Base-by-base conservation (phyloP, 2,113 vertebrate species). In the Tamias sibiricus region DNA sequence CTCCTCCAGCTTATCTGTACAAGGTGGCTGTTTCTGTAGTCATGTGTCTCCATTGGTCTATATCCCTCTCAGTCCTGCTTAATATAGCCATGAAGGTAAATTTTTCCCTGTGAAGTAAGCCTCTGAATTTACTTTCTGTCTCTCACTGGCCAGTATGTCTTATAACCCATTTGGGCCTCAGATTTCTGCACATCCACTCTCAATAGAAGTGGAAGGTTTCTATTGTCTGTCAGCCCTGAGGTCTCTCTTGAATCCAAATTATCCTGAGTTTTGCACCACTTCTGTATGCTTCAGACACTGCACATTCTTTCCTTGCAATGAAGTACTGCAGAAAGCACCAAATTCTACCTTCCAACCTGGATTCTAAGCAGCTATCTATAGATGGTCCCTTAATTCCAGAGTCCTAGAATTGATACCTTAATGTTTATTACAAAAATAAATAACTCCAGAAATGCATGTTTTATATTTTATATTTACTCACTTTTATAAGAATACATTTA, bases 401-500 rank as follows among this genome's bases (percentile, higher is more conserved):
- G 4, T 54, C 35, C 30, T 75, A 22, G 40, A 92, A 87, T 32
- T 79, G 19, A 32, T 66, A 68, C 22, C 17, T 40, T 3, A 37
- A n/a, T 88, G 19, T 68, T 62, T 74, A 86, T 37, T 47, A 72
- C 40, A 79, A 88, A 86, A 97, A 96, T 66, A 72, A 97, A 87
- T 10, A 97, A 97, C 49, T 47, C 47, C 14, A 93, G 94, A 97
- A 84, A 93, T 2, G 16, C 1, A 13, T 77, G 28, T 52, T 96
- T 95, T 94, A 47, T 49, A 24, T 91, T 62, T 32, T 86, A 3
- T 52, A 71, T 96, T 94, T 97, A 87, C 47, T 96, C 22, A 81
- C 71, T 97, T 98, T 96, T 95, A 87, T 93, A 87, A 95, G 40
- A 95, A 81, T 42, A 84, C 76, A 95, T 96, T 97, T 92, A 64